A percentile compares a stretch with the other conserved stretches of the same genome.
These are phyloP conservation scores for Rhamnusium bicolor DNA, from an alignment of 2,888 invertebrate species.

Conservation along the genomic window DNA sequence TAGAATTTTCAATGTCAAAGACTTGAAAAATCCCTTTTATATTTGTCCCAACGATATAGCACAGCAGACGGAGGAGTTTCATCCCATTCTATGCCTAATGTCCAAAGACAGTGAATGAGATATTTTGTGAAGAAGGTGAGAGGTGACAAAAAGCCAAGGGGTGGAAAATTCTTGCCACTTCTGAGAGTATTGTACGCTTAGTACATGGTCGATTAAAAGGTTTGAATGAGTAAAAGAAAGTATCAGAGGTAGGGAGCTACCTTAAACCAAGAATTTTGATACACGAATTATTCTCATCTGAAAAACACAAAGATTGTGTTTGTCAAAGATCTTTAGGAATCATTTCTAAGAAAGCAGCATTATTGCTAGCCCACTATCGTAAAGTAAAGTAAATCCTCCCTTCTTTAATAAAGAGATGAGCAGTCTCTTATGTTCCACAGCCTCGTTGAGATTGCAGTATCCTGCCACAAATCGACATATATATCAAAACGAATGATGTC, in stretches of 20 bases:
- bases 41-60: not conserved
- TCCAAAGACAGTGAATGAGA: constrained; percentile 17
- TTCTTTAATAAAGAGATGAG: not conserved
- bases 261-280: constrained; percentile 18
- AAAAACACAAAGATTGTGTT: not conserved
- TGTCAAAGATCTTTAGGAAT: too few species aligned
- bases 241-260: constrained; percentile 11
- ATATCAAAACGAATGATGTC: too few species aligned
- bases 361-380: too few species aligned
- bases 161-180: constrained; percentile 16
- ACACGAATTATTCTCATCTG: not conserved
- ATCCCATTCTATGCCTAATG: constrained; percentile 12
- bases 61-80: not conserved
- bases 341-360: too few species aligned
- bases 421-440: not conserved
- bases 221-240: not conserved
- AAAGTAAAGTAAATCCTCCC: not conserved
- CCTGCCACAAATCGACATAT: not conserved
- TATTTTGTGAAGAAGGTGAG: constrained; percentile 7
- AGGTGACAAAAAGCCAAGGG: constrained; percentile 7
- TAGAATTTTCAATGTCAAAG: too few species aligned
- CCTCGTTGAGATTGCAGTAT: not conserved
- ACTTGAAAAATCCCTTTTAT: not conserved
- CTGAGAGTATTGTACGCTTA: constrained; percentile 17
- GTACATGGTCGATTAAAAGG: not conserved